Conservation (phyloP, 2,797 vertebrate genomes). For the Tangara arthus region DNA sequence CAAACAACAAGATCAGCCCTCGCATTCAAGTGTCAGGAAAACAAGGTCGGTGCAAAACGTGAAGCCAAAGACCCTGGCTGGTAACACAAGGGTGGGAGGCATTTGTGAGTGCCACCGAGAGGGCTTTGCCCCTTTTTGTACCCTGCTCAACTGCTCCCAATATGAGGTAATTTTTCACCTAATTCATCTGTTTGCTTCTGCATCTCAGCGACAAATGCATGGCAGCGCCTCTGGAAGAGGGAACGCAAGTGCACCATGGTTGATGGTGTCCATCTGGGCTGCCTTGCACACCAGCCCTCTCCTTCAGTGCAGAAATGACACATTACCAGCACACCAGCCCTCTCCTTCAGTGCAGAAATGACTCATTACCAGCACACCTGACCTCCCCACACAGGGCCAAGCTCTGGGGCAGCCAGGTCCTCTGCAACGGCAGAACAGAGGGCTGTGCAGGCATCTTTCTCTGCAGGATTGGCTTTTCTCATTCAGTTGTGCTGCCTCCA, state of each 20-base stretch:
- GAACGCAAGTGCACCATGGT: not conserved
- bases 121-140: not conserved
- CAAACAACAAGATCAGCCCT: accelerated
- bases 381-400: not conserved
- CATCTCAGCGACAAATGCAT: accelerated
- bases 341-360: not conserved
- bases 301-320: not conserved
- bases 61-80: accelerated
- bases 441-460: not conserved
- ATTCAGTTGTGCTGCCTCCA: not conserved
- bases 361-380: not conserved
- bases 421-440: not conserved
- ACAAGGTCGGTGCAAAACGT: accelerated
- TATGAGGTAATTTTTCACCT: not conserved
- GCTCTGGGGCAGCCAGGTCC: not conserved
- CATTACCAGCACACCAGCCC: not conserved
- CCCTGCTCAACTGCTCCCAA: not conserved
- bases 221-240: accelerated
- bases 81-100: not conserved
- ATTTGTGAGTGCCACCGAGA: not conserved
- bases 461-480: not conserved
- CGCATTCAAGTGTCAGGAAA: accelerated
- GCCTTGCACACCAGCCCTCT: not conserved
- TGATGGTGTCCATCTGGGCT: accelerated
- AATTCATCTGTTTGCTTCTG: not conserved